Base-by-base conservation (phyloP, 2,113 vertebrate genomes). In the Shinisaurus crocodilurus region DNA sequence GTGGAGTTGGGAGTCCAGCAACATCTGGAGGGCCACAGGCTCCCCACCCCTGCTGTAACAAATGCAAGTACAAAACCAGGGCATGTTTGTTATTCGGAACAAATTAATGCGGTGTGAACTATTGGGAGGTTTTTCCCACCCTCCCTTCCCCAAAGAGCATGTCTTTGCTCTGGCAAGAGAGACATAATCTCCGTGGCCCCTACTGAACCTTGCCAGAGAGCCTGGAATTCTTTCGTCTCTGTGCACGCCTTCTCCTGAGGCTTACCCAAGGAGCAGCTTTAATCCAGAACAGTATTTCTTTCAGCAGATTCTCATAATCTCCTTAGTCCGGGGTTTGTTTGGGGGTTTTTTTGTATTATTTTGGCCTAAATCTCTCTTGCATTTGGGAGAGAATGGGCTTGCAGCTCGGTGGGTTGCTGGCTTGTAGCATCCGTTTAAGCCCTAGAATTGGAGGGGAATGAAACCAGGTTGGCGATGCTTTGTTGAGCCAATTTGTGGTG, bases 381-480 rank as follows among this genome's bases (percentile, higher is more conserved):
- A 10, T 76, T 86, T 76, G n/a, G 0, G 0, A 63, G 74, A 60
- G 83, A 84, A 65, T 72, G 74, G 76, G 23, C 88, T 90, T 81
- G n/a, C 69, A 84, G 37, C 5, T 50, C 50, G 34, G 25, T 48
- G 20, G 85, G 72, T 50, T 63, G 48, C 89, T 43, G 77, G 40
- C 54, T 72, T 60, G 54, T 0, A 0, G 80, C 0, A 0, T 6
- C 27, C 86, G 20, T 75, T 65, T 7, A 20, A 0, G 74, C 48
- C 72, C 3, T 0, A 0, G 3, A 75, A 70, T 0, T 0, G 81
- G 74, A 77, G 43, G 60, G 0, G 0, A 57, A 32, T 81, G 79
- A 82, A 40, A 70, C 45, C 27, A 67, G 43, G 87, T 45, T 80
- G 34, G 77, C 12, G 4, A 18, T 81, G 60, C 54, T 69, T 15